phyloP scores from a whole-genome alignment of 2,797 vertebrate genomes.

The Lophius americanus region DNA sequence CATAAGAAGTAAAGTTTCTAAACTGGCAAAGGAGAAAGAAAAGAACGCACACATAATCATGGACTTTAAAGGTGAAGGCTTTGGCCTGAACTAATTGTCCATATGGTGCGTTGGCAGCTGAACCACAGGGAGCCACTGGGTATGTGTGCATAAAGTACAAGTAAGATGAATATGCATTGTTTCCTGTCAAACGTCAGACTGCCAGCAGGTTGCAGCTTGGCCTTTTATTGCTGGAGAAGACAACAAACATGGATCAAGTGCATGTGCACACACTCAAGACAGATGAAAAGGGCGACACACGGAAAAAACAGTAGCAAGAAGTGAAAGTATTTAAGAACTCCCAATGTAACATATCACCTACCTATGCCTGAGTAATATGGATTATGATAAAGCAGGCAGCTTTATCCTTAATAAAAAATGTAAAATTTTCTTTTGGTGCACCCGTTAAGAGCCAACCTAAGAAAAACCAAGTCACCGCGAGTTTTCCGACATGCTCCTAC shows the following conservation, averaged over 20 bases:
- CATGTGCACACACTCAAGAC: conserved; percentile 7
- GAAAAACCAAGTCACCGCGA: too few relatives aligned
- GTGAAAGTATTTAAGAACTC: too few relatives aligned
- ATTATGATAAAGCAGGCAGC: too few relatives aligned
- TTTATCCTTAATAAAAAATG: too few relatives aligned
- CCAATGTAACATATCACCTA: too few relatives aligned
- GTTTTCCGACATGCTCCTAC: too few relatives aligned
- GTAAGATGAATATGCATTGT: conserved; percentile 72
- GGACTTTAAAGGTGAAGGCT: conserved; percentile 69
- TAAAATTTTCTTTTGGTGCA: too few relatives aligned
- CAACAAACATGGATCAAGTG: conserved; percentile 53
- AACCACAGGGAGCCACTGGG: conserved; percentile 49
- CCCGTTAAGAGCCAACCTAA: too few relatives aligned
- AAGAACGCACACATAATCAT: conserved; percentile 1
- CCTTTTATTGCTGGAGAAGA: conserved; percentile 53
- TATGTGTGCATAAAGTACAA: conserved; percentile 9
- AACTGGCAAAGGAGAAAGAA: conserved; percentile 40
- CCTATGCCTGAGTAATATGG: too few relatives aligned
- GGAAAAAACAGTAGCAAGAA: too few relatives aligned
- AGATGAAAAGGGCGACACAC: not conserved
- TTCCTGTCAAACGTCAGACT: conserved; percentile 64
- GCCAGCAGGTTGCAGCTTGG: conserved; percentile 66
- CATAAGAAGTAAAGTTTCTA: conserved; percentile 39
- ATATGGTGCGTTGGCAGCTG: conserved; percentile 61
- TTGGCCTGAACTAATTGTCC: conserved; percentile 73